phyloP scores from a whole-genome alignment of 2,113 vertebrate genomes.

The Mastomys coucha region DNA sequence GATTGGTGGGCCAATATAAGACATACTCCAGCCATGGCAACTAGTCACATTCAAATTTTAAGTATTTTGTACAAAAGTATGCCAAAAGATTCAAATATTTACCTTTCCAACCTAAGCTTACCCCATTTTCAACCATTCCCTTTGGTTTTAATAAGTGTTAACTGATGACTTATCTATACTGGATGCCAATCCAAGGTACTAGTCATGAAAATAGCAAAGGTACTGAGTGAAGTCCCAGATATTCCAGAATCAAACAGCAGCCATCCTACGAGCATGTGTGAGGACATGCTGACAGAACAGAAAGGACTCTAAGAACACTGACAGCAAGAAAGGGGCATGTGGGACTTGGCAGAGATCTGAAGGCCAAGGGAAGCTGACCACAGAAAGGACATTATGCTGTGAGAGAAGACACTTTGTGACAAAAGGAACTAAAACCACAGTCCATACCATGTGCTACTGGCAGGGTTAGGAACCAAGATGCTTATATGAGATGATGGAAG shows the following conservation, averaged over 20 bases:
- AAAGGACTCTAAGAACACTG: background rate
- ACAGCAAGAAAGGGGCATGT: background rate
- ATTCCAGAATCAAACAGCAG: background rate
- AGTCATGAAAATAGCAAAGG: background rate
- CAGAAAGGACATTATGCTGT: background rate
- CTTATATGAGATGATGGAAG: background rate
- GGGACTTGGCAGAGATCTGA: background rate
- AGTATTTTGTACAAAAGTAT: background rate
- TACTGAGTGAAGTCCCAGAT: background rate
- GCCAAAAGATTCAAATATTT: constrained; percentile 3
- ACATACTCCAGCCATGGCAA: background rate
- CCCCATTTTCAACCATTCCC: background rate
- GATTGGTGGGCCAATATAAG: background rate
- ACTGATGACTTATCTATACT: background rate
- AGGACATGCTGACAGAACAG: background rate
- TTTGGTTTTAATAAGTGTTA: constrained; percentile 21
- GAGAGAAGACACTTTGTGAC: background rate
- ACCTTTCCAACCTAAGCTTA: background rate
- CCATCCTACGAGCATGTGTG: background rate
- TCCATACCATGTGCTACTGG: background rate
- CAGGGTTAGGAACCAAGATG: background rate
- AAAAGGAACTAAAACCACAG: background rate
- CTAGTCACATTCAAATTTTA: background rate
- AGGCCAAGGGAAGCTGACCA: background rate
- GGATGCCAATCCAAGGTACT: background rate